These are phyloP conservation scores for Rotaria socialis DNA, from an alignment of 2,888 invertebrate species.

Conservation along the genomic window DNA sequence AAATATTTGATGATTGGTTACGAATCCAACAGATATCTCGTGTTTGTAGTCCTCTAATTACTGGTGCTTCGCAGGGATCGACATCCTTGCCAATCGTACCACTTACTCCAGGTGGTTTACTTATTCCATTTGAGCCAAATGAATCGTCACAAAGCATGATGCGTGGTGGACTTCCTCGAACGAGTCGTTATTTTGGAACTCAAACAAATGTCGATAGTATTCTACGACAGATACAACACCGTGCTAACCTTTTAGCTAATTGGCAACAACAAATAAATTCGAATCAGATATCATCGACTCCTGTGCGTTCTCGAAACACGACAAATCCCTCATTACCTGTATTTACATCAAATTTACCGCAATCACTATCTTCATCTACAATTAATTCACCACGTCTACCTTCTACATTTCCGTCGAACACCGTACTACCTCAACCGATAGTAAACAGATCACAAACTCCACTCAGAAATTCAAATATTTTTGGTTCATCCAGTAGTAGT, in stretches of 20 bases:
- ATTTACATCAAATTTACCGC: background rate
- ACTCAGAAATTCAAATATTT: background rate
- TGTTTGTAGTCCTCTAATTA: background rate
- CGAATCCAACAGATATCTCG: background rate
- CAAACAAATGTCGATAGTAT: background rate
- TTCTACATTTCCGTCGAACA: background rate
- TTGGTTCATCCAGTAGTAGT: background rate
- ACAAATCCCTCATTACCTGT: background rate
- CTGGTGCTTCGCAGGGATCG: background rate
- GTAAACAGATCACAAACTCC: background rate
- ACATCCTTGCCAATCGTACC: background rate
- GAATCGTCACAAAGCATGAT: background rate
- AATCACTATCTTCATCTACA: background rate
- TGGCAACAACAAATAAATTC: background rate
- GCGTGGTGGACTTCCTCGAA: background rate
- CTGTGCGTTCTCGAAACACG: background rate
- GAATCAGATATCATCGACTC: background rate
- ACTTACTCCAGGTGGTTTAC: background rate
- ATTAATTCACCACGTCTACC: background rate
- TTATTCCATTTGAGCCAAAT: background rate
- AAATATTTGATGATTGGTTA: background rate
- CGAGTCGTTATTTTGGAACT: too few relatives aligned
- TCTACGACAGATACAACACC: background rate
- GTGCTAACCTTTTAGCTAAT: background rate
- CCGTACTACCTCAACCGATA: background rate